These are phyloP conservation scores for Diloba caeruleocephala DNA, from an alignment of 2,888 invertebrate species.

Conservation along the genomic window DNA sequence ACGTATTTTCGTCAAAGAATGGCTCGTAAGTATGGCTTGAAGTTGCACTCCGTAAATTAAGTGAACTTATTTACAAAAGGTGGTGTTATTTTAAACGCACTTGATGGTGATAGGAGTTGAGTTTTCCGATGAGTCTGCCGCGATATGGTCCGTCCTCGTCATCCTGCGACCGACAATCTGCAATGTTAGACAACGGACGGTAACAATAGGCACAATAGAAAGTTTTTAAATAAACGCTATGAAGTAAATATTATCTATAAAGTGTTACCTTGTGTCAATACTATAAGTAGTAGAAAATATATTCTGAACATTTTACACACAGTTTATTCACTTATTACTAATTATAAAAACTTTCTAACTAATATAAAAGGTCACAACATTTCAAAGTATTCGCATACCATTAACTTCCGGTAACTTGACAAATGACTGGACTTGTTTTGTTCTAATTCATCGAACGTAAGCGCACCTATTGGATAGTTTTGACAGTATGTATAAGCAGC, in stretches of 20 bases:
- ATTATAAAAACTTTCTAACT: conserved; percentile 59
- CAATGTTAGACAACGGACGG: conserved; percentile 51
- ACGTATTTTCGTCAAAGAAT: too few species aligned
- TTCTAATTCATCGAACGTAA: too few species aligned
- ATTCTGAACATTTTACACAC: conserved; percentile 66
- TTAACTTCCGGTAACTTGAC: conserved; percentile 70
- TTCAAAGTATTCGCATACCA: conserved; percentile 56
- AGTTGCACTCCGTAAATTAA: too few species aligned
- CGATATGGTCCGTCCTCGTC: conserved; percentile 93
- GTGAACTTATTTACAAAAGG: neutral
- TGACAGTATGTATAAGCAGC: too few species aligned
- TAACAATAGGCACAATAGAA: conserved; percentile 66
- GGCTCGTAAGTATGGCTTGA: neutral
- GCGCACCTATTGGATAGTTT: too few species aligned
- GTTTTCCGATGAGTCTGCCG: conserved; percentile 94
- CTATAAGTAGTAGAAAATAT: conserved; percentile 66
- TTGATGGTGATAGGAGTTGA: conserved; percentile 97
- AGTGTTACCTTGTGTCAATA: conserved; percentile 67
- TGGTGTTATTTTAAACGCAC: conserved; percentile 65
- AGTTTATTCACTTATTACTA: conserved; percentile 49
- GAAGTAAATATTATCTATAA: conserved; percentile 7
- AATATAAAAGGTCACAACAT: conserved; percentile 63
- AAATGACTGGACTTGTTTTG: conserved; percentile 58
- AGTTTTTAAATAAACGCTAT: conserved; percentile 54
- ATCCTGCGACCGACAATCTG: conserved; percentile 84